Evolutionary conservation across 2,888 invertebrate species (phyloP).

Genomic region (Drosophila yooni): DNA sequence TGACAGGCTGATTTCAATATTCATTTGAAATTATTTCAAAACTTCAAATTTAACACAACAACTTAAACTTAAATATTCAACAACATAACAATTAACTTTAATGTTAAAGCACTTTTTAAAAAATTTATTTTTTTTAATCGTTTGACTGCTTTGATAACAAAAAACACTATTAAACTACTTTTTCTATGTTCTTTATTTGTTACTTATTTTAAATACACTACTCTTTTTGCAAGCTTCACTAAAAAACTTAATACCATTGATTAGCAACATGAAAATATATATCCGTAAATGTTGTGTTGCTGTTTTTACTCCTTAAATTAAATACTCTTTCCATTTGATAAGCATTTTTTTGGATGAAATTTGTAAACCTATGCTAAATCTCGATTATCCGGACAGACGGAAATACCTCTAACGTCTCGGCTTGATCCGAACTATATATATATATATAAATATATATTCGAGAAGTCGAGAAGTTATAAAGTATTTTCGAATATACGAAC

Average conservation of each 20-base stretch:
- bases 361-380: background rate
- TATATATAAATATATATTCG: background rate
- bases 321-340: constrained; percentile 27
- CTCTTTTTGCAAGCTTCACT: constrained; percentile 34
- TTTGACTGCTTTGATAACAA: constrained; percentile 26
- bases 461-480: background rate
- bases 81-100: constrained; percentile 5
- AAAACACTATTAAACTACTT: constrained; percentile 4
- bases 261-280: constrained; percentile 15
- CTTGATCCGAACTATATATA: background rate
- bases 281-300: constrained; percentile 53
- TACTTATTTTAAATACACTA: constrained; percentile 4
- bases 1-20: background rate
- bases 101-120: constrained; percentile 10
- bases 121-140: background rate
- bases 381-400: background rate
- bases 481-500: background rate
- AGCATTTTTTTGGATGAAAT: background rate
- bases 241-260: constrained; percentile 10
- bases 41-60: constrained; percentile 7
- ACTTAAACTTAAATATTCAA: background rate
- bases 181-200: constrained; percentile 10
- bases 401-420: background rate
- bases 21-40: background rate
- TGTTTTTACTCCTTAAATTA: constrained; percentile 1